Base-by-base conservation (phyloP, 2,888 invertebrate genomes). In the Archips xylosteana region DNA sequence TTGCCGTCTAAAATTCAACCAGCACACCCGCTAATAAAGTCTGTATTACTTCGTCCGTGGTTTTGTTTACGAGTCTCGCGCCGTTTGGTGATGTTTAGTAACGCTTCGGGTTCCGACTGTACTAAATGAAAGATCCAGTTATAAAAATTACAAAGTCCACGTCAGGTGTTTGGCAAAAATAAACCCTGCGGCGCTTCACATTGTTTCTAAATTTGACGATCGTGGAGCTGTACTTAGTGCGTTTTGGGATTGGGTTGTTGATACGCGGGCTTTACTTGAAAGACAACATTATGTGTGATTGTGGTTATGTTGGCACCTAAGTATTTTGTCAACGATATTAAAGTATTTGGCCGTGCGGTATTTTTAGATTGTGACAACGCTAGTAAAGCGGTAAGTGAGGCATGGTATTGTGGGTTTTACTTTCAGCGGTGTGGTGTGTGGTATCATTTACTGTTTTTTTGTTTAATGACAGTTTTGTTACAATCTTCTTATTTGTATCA, bases 231-330 rank as follows among this genome's bases (percentile, higher is more conserved):
- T 15, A 15, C 39, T 51, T 68, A 42, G 34, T 32, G 32, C 39
- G 59, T 64, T 63, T 64, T 59, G 15, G 3, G 49, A 23, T 23
- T 45, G 54, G 49, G 51, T 34, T 32, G 68, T 64, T 59, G 23
- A 59, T 69, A 64, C 49, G 66, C 66, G 64, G 70, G 74, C 36
- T 70, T 74, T 70, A 69, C 74, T 70, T 65, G 70, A 74, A 74
- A 74, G 74, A 74, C 64, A 74, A 69, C 74, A 70, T 74, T 74
- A 74, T 70, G 74, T 74, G 74, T 74, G 69, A 70, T 65, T 70
- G 64, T 61, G 69, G 74, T 70, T 65, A 74, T 74, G 74, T 74
- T 70, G 70, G 70, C 74, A 74, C 74, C 60, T 73, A 70, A 74
- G 74, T 60, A 74, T 74, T 74, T 70, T 74, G 74, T 74, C 74